Base-by-base conservation (phyloP, 1,140 invertebrate genomes). In the Euwallacea fornicatus region DNA sequence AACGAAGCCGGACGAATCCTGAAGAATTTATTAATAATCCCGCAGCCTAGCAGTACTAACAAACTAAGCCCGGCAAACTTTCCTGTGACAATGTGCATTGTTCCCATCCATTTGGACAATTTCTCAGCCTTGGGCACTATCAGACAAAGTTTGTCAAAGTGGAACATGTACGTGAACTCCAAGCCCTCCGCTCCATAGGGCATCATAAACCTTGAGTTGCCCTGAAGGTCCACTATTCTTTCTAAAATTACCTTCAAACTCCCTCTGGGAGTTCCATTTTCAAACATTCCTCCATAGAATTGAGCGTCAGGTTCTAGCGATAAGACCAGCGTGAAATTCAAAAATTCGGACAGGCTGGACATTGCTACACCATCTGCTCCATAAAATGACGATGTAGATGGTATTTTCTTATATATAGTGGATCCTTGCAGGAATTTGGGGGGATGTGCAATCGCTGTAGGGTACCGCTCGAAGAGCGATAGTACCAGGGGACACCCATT, bases 91-190 rank as follows among this genome's bases (percentile, higher is more conserved):
- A 67, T 41, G 9, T 58, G 44, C 7, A 66, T 66, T 0, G 47
- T 68, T 53, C 47, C 42, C 11, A 47, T 15, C 73, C 73, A 74
- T 6, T 69, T 74, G 21, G 73, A 68, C 11, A 74, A 16, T 21
- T 65, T 59, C 42, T 13, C 21, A n/a, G 73, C 58, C 62, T 72
- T 72, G 7, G 53, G 69, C 7, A 72, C 69, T 1, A 74, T 21
- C 21, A 72, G 9, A 41, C 73, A 74, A 2, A 74, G 7, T 11
- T 74, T 16, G 42, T 74, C 73, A 43, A 55, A 66, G 15, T 69
- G 13, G 21, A 50, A 66, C 8, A 47, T 42, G 7, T 53, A 47
- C 7, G 69, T 66, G 42, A 68, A 74, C 41, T 72, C 65, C 11
- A 65, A 59, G 2, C 50, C 47, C 0, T 67, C 41, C 3, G 16